A percentile compares a stretch with the other conserved stretches of the same genome.
These are phyloP conservation scores for Pteria penguin DNA, from an alignment of 2,888 invertebrate species.

Conservation along the genomic window DNA sequence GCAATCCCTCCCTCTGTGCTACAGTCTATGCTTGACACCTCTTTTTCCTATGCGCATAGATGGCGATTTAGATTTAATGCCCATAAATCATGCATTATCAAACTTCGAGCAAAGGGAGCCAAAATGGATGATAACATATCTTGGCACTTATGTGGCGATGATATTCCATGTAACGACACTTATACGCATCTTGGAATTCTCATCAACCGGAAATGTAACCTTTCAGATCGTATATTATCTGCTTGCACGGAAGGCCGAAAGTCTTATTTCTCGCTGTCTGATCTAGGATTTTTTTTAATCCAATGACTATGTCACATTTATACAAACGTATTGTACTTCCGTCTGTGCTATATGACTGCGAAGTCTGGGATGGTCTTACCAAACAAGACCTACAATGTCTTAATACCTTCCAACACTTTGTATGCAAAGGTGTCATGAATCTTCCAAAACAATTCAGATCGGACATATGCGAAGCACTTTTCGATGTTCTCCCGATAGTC, in stretches of 20 bases:
- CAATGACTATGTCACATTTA: background rate
- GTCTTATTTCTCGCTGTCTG: constrained; percentile 1
- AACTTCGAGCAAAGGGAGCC: background rate
- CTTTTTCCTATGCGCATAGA: background rate
- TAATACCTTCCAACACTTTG: background rate
- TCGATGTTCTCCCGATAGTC: background rate
- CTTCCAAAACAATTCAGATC: background rate
- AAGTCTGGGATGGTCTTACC: background rate
- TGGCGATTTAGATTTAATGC: constrained; percentile 6
- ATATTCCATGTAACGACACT: background rate
- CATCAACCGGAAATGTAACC: background rate
- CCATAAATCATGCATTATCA: background rate
- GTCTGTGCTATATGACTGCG: background rate
- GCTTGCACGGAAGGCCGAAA: background rate
- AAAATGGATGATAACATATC: background rate
- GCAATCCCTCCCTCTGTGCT: background rate
- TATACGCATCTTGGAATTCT: constrained; percentile 19
- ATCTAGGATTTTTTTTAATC: background rate
- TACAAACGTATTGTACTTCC: constrained; percentile 3
- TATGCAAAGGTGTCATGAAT: background rate
- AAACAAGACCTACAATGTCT: background rate
- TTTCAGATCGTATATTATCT: background rate
- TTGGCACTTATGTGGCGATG: constrained; percentile 3
- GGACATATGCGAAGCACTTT: constrained; percentile 13
- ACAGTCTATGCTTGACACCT: background rate